These are phyloP conservation scores for Calliopum simillimum DNA, from an alignment of 2,888 invertebrate genomes.

Conservation along the genomic window DNA sequence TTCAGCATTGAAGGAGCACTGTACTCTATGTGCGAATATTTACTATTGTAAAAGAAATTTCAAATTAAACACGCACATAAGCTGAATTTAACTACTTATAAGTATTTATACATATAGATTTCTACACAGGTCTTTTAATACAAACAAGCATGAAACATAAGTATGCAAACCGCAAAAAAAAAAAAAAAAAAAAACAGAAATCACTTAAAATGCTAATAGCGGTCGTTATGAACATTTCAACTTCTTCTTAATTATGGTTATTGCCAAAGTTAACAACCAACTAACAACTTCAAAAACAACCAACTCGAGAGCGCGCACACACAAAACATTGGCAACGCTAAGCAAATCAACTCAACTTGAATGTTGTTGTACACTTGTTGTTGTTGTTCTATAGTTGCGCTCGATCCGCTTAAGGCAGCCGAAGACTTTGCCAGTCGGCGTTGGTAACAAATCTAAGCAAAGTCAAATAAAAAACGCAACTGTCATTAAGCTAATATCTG, in stretches of 20 bases:
- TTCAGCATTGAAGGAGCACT: too few relatives aligned
- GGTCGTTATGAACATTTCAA: conserved; percentile 62
- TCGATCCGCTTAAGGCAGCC: background rate
- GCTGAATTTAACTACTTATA: too few relatives aligned
- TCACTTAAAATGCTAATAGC: conserved; percentile 53
- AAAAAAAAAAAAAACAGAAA: conserved; percentile 36
- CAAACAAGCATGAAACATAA: background rate
- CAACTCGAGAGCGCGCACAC: background rate
- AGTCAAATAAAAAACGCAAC: conserved; percentile 54
- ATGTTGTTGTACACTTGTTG: background rate
- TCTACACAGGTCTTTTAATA: background rate
- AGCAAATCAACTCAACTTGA: conserved; percentile 47
- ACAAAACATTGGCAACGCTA: conserved; percentile 10
- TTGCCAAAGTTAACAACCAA: conserved; percentile 63
- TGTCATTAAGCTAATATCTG: conserved; percentile 63
- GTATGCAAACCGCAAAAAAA: conserved; percentile 24
- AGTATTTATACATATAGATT: background rate
- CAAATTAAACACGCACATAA: too few relatives aligned
- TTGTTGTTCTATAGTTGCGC: conserved; percentile 3
- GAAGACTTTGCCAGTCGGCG: too few relatives aligned
- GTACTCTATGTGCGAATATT: too few relatives aligned
- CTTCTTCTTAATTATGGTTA: conserved; percentile 65
- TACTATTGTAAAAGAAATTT: too few relatives aligned
- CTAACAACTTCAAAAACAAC: conserved; percentile 22
- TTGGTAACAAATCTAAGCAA: conserved; percentile 4